phyloP scores from a whole-genome alignment of 2,113 vertebrate species.

The Cercocebus atys region DNA sequence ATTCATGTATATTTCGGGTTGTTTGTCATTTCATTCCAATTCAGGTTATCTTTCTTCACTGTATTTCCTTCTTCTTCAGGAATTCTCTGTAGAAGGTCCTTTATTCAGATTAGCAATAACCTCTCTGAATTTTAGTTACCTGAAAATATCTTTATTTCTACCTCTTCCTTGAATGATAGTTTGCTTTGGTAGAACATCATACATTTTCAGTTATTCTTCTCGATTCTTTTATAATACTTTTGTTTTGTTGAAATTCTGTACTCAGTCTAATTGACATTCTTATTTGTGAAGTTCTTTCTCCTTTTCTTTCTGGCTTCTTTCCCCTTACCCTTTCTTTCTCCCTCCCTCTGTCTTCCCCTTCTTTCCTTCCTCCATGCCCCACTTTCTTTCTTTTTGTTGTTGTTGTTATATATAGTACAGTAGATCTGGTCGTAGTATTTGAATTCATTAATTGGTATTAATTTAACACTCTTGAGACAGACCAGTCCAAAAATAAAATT shows the following conservation, averaged over 20 bases:
- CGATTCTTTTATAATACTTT: background rate
- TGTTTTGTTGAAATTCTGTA: background rate
- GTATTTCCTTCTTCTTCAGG: background rate
- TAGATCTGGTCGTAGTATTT: constrained; percentile 67
- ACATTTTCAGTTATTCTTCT: background rate
- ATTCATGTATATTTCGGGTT: background rate
- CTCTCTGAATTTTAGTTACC: background rate
- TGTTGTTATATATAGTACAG: constrained; percentile 49
- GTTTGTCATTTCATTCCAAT: background rate
- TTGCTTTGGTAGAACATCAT: background rate
- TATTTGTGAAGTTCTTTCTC: background rate
- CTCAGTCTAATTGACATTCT: background rate
- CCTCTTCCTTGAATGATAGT: background rate
- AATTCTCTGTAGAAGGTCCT: background rate
- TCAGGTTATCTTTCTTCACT: background rate
- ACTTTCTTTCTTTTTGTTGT: background rate
- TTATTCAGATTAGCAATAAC: background rate
- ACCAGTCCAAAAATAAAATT: constrained; percentile 76
- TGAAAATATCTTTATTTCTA: background rate
- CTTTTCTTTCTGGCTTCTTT: background rate
- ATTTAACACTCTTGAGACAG: constrained; percentile 65
- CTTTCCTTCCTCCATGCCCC: background rate
- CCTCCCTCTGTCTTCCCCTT: background rate
- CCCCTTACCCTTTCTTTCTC: background rate
- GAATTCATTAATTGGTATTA: constrained; percentile 62